Conservation (phyloP, 2,888 invertebrate species). For the Dynastes hyllus region DNA sequence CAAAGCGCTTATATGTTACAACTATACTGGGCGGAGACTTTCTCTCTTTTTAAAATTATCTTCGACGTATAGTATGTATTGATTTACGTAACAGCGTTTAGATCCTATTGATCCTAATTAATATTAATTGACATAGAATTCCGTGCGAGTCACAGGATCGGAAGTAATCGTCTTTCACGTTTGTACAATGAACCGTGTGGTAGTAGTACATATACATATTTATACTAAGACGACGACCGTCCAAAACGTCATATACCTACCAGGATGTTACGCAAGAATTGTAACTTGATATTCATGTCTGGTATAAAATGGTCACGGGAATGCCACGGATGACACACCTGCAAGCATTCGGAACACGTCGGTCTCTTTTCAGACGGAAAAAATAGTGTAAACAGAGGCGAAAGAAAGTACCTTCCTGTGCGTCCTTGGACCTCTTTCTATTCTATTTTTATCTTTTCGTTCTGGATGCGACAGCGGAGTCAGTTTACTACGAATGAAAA, state of each 20-base stretch:
- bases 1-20: no score
- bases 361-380: slow-evolving; percentile 27
- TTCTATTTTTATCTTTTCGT: slow-evolving; percentile 29
- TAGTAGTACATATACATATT: not conserved
- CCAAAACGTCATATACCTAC: slow-evolving; percentile 16
- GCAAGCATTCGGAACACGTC: slow-evolving; percentile 36
- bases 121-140: slow-evolving; percentile 35
- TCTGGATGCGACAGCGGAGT: not conserved
- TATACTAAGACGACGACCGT: slow-evolving; percentile 6
- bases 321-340: slow-evolving; percentile 41
- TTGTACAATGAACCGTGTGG: slow-evolving; percentile 36
- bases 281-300: slow-evolving; percentile 42
- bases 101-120: slow-evolving; percentile 29
- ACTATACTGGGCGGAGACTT: no score
- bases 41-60: no score
- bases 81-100: not conserved
- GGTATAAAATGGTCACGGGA: slow-evolving; percentile 39
- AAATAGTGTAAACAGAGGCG: slow-evolving; percentile 34
- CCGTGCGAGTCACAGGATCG: slow-evolving; percentile 29
- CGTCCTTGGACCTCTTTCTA: slow-evolving; percentile 38
- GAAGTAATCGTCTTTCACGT: slow-evolving; percentile 36
- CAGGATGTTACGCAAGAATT: slow-evolving; percentile 41
- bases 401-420: slow-evolving; percentile 39
- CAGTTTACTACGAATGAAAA: slow-evolving; percentile 3
- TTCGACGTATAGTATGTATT: not conserved